phyloP scores from a whole-genome alignment of 2,888 invertebrate genomes.

The Arge pagana region DNA sequence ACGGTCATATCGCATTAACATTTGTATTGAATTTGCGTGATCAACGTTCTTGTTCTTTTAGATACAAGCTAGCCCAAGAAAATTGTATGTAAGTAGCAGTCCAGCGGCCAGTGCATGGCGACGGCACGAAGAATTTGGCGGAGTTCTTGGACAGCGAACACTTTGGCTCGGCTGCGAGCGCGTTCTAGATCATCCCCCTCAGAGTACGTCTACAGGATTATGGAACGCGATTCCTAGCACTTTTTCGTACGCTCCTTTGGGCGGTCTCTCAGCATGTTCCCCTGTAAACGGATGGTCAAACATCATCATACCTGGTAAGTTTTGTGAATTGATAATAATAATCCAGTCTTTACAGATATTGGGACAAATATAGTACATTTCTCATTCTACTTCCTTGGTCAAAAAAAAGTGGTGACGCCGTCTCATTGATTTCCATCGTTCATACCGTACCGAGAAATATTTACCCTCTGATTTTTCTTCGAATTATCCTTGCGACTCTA shows the following conservation, averaged over 20 bases:
- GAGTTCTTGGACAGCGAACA: conserved; percentile 57
- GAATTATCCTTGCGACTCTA: no score
- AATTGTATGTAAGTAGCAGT: conserved; percentile 69
- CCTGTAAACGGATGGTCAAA: conserved; percentile 79
- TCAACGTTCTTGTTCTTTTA: conserved; percentile 33
- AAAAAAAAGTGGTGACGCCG: no score
- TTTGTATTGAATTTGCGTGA: neutral
- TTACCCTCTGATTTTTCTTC: no score
- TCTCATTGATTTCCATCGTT: no score
- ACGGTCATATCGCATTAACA: neutral
- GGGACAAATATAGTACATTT: no score
- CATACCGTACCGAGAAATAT: no score
- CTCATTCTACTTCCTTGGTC: no score
- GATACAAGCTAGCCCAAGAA: conserved; percentile 58
- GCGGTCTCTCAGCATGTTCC: conserved; percentile 63
- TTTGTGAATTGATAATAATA: no score
- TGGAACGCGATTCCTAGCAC: conserved; percentile 44
- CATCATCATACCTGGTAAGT: conserved; percentile 77
- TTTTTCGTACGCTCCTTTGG: conserved; percentile 46
- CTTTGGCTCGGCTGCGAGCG: conserved; percentile 52
- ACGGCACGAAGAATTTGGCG: conserved; percentile 68
- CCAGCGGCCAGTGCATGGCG: conserved; percentile 73
- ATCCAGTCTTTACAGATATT: no score
- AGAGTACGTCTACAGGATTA: conserved; percentile 42
- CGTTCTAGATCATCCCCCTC: conserved; percentile 35